Evolutionary conservation across 1,140 invertebrate genomes (phyloP).

Genomic region (Homarus americanus): DNA sequence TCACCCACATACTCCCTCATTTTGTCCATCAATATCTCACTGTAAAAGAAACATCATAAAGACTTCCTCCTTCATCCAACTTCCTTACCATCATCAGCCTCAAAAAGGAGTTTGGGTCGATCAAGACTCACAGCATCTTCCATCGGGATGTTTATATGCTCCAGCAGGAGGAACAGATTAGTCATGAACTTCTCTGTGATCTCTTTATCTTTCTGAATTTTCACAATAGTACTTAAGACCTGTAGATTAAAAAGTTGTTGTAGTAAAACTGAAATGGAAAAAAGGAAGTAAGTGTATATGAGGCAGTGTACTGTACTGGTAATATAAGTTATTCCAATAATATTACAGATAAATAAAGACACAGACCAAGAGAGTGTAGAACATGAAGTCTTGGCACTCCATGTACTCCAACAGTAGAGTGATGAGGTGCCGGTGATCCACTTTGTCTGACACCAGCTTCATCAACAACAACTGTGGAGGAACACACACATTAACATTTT

Average conservation of each 20-base stretch:
- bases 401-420: constrained; percentile 21
- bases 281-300: no score
- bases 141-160: constrained; percentile 45
- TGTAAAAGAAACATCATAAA: no score
- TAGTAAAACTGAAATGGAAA: no score
- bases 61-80: no score
- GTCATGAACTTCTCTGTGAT: constrained; percentile 33
- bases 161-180: constrained; percentile 42
- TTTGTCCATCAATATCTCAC: no score
- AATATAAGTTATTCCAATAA: no score
- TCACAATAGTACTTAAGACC: neutral
- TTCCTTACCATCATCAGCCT: neutral
- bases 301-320: no score
- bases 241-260: no score
- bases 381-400: constrained; percentile 34
- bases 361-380: constrained; percentile 34
- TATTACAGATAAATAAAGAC: neutral
- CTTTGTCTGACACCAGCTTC: neutral
- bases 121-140: neutral
- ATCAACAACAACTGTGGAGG: neutral
- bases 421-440: constrained; percentile 8
- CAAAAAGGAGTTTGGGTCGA: neutral
- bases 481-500: no score
- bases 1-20: no score
- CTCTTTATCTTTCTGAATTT: neutral